Evolutionary conservation across 2,888 invertebrate species (phyloP).

Genomic region (Hermodice carunculata): DNA sequence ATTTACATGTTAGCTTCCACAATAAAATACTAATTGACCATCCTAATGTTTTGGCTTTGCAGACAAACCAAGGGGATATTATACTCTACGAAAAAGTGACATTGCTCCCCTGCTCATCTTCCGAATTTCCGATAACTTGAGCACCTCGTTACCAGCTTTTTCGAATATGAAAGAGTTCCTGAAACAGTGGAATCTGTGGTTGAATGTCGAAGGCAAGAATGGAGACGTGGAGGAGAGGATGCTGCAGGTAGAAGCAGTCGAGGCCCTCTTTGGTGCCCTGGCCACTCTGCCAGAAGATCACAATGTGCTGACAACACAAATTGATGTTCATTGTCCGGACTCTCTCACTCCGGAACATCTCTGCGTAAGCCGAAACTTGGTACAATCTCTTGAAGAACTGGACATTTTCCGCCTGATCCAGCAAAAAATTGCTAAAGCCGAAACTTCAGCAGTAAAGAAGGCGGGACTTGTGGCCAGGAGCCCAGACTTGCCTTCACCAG

Average conservation of each 20-base stretch:
- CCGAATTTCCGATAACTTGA: constrained; percentile 10
- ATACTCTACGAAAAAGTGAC: constrained; percentile 12
- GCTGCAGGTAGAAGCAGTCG: neutral
- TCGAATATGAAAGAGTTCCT: constrained; percentile 4
- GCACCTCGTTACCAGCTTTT: too few species aligned
- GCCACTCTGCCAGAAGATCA: constrained; percentile 9
- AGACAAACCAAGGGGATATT: constrained; percentile 44
- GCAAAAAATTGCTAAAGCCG: constrained; percentile 1
- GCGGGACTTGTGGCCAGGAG: too few species aligned
- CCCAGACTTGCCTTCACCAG: too few species aligned
- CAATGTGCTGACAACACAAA: constrained; percentile 38
- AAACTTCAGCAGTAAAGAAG: neutral
- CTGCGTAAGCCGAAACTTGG: constrained; percentile 33
- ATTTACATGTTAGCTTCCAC: neutral
- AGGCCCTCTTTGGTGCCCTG: neutral
- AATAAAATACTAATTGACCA: neutral
- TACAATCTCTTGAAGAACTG: constrained; percentile 38
- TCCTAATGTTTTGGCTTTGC: neutral
- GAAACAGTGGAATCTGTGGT: constrained; percentile 12
- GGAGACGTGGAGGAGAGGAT: neutral
- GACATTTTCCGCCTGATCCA: constrained; percentile 23
- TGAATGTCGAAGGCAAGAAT: neutral
- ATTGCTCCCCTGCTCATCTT: constrained; percentile 33
- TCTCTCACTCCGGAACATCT: constrained; percentile 28
- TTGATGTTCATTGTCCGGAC: constrained; percentile 36